These are phyloP conservation scores for Pocota personata DNA, from an alignment of 2,888 invertebrate species.

Conservation along the genomic window DNA sequence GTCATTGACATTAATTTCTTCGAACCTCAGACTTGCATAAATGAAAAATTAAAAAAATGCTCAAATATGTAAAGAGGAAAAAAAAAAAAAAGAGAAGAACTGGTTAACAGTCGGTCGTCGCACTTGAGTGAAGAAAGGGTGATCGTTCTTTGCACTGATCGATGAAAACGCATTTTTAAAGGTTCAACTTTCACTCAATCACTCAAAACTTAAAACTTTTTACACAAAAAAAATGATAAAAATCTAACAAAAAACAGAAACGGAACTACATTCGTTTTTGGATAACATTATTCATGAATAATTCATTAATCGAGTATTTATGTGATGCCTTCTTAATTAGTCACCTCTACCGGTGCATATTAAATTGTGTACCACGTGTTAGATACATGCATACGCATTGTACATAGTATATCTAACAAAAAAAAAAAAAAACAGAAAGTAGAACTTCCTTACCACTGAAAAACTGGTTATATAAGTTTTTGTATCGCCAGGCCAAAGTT, in stretches of 20 bases:
- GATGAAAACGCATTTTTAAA: background rate
- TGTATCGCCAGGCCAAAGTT: background rate
- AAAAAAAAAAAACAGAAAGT: background rate
- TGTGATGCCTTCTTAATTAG: background rate
- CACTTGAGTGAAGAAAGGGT: conserved; percentile 29
- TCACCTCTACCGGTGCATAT: conserved; percentile 7
- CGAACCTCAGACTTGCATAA: background rate
- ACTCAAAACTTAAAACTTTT: background rate
- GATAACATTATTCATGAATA: conserved; percentile 4
- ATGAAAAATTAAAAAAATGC: conserved; percentile 10
- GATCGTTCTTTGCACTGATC: conserved; percentile 19
- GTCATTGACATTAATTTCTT: conserved; percentile 41
- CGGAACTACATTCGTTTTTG: background rate
- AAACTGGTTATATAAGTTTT: conserved; percentile 39
- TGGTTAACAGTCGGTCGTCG: conserved; percentile 51
- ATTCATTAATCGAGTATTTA: background rate
- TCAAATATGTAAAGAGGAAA: background rate
- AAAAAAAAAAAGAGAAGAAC: background rate
- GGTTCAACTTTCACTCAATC: conserved; percentile 9
- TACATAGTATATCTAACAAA: too few relatives aligned
- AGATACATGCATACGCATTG: background rate
- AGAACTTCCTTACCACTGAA: background rate
- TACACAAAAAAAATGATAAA: background rate
- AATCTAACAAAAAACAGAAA: background rate
- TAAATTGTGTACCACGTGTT: conserved; percentile 3